Evolutionary conservation across 2,797 vertebrate genomes (phyloP).

Genomic region (Sebastes melanostomus): DNA sequence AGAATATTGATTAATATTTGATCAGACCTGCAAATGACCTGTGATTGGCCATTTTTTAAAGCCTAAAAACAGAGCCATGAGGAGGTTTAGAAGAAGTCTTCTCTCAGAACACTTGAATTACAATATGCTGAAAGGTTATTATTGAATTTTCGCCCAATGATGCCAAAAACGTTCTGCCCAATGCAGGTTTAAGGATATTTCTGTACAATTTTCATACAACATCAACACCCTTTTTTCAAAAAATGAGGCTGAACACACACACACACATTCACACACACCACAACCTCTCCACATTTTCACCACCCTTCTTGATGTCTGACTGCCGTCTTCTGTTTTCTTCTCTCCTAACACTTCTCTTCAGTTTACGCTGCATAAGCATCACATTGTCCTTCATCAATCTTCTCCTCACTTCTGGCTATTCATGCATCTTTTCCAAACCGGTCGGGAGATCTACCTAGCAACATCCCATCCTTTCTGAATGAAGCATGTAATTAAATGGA

Average conservation of each 20-base stretch:
- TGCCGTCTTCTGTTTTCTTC: background rate
- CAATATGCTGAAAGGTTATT: no score
- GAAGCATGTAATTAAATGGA: slow-evolving; percentile 63
- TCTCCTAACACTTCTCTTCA: background rate
- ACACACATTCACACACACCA: background rate
- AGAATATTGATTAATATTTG: no score
- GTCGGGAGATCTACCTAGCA: background rate
- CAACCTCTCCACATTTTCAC: background rate
- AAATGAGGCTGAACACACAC: background rate
- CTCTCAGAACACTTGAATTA: no score
- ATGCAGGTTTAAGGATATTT: background rate
- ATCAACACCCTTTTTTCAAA: background rate
- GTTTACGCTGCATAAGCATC: background rate
- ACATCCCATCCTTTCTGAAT: slow-evolving; percentile 29
- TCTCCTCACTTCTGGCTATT: background rate
- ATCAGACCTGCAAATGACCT: no score
- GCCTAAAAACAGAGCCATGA: no score
- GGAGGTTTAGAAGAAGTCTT: no score
- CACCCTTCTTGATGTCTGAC: background rate
- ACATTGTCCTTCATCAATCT: slow-evolving; percentile 1
- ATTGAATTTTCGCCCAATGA: no score
- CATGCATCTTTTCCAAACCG: background rate
- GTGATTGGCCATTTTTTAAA: no score
- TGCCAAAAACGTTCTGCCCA: no score
- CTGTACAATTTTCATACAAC: background rate